Percentiles rank a stretch among this genome's conserved stretches.
These are phyloP conservation scores for Macrotis lagotis DNA, from an alignment of 2,113 vertebrate species.

Conservation along the genomic window DNA sequence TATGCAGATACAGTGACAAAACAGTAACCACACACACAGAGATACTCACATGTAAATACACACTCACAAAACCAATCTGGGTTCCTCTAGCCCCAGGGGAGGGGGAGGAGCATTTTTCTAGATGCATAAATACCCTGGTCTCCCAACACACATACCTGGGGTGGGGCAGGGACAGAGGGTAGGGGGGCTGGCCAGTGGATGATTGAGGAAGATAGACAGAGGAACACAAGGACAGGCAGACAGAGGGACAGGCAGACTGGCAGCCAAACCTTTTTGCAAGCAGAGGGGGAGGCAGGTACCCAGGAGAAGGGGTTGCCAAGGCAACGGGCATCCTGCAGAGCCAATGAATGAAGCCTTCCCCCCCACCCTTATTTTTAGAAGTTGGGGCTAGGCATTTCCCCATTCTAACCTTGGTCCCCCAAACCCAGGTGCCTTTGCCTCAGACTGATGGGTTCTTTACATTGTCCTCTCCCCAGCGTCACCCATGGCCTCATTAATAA, in stretches of 20 bases:
- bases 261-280: constrained; percentile 39
- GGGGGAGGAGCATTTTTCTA: background rate
- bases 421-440: background rate
- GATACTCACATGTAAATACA: background rate
- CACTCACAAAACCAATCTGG: background rate
- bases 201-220: background rate
- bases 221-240: constrained; percentile 64
- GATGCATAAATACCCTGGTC: too few species aligned
- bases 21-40: background rate
- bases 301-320: constrained; percentile 75
- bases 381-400: constrained; percentile 69
- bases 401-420: constrained; percentile 5
- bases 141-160: background rate
- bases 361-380: constrained; percentile 80
- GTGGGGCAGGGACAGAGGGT: constrained; percentile 38
- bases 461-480: background rate
- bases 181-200: constrained; percentile 43
- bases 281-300: constrained; percentile 61
- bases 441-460: background rate
- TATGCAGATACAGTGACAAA: background rate
- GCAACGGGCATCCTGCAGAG: constrained; percentile 77
- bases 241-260: constrained; percentile 64
- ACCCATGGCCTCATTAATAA: background rate
- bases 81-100: background rate
- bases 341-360: constrained; percentile 65